Conservation (phyloP, 2,113 vertebrate species). For the Eudorcas thomsonii region DNA sequence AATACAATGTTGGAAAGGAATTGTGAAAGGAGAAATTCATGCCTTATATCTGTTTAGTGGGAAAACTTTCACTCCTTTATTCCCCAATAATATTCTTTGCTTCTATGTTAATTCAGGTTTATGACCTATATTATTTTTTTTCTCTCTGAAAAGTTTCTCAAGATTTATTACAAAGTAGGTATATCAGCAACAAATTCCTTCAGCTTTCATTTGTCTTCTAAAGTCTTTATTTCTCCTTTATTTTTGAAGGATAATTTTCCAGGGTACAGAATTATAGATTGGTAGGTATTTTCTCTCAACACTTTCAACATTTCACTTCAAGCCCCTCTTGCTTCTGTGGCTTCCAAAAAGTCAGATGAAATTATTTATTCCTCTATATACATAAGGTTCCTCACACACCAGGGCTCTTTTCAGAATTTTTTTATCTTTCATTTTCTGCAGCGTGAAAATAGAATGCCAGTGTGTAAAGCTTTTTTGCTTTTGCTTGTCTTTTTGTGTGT, state of each 20-base stretch:
- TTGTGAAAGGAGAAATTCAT: neutral
- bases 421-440: neutral
- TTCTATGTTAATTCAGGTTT: neutral
- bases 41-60: neutral
- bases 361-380: neutral
- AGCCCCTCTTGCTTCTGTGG: neutral
- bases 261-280: neutral
- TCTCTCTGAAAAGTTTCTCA: neutral
- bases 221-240: neutral
- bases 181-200: neutral
- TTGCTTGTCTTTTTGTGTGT: neutral
- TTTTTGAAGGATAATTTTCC: neutral
- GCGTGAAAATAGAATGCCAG: neutral
- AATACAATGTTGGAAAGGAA: neutral
- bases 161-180: neutral
- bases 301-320: neutral
- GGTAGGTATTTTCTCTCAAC: neutral
- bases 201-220: neutral
- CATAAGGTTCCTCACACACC: fast-evolving
- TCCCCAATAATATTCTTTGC: neutral
- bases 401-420: neutral
- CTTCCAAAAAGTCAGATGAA: neutral
- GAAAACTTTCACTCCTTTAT: neutral
- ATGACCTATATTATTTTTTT: neutral
- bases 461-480: neutral